Conservation (phyloP, 2,797 vertebrate species). For the Sphenodon punctatus region DNA sequence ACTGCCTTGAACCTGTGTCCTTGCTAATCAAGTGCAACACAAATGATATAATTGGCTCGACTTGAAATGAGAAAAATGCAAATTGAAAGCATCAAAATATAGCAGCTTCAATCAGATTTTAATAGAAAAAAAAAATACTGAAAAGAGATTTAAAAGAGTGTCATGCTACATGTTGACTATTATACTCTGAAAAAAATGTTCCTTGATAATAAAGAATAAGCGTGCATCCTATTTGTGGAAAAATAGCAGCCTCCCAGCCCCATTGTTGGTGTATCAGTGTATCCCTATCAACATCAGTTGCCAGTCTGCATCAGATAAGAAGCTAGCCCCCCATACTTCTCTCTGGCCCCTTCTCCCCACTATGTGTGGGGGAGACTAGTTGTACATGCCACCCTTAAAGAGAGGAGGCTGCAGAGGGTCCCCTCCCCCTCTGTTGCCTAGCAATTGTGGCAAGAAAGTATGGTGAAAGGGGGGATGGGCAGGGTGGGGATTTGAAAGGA, state of each 20-base stretch:
- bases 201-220: not conserved
- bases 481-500: too few species aligned
- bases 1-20: constrained; percentile 55
- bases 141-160: constrained; percentile 33
- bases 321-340: too few species aligned
- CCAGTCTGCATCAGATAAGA: not conserved
- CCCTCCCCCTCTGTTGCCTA: too few species aligned
- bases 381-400: too few species aligned
- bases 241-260: not conserved
- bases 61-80: constrained; percentile 68
- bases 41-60: constrained; percentile 60
- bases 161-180: not conserved
- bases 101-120: constrained; percentile 39
- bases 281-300: not conserved
- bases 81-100: constrained; percentile 39
- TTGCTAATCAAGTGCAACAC: constrained; percentile 54
- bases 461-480: too few species aligned
- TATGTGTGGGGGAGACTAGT: too few species aligned
- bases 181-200: not conserved
- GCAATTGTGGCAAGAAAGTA: too few species aligned
- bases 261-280: not conserved
- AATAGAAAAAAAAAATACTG: constrained; percentile 27
- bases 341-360: too few species aligned
- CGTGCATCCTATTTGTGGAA: not conserved
- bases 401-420: too few species aligned